Percentiles rank a stretch among this genome's conserved stretches.
Conservation (phyloP, 2,888 invertebrate genomes). For the Zele albiditarsus region DNA sequence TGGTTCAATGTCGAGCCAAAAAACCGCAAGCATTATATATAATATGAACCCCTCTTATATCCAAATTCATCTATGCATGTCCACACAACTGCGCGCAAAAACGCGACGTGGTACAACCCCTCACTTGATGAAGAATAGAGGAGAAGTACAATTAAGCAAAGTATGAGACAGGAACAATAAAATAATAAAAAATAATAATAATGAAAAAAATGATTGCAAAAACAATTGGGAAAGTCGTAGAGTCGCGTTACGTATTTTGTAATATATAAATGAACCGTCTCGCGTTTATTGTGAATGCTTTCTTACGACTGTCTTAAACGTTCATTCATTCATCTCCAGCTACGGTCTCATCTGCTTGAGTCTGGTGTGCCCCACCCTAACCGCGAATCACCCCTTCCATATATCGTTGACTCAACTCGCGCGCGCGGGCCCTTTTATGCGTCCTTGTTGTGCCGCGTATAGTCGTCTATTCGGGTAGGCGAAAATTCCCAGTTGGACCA, state of each 20-base stretch:
- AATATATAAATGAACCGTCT: constrained; percentile 43
- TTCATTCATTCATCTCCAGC: constrained; percentile 69
- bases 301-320: constrained; percentile 68
- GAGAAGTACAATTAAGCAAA: constrained; percentile 9
- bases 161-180: constrained; percentile 6
- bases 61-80: neutral
- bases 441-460: constrained; percentile 38
- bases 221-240: neutral
- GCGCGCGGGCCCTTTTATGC: constrained; percentile 48
- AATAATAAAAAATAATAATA: neutral
- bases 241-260: neutral
- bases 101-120: constrained; percentile 2
- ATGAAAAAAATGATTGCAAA: constrained; percentile 2
- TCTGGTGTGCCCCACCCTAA: constrained; percentile 46
- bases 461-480: constrained; percentile 45
- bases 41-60: constrained; percentile 25
- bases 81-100: constrained; percentile 7
- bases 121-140: constrained; percentile 12
- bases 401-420: constrained; percentile 37
- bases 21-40: constrained; percentile 39
- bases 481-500: constrained; percentile 19
- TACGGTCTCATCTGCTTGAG: constrained; percentile 48
- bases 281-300: constrained; percentile 64
- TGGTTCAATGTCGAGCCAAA: constrained; percentile 22
- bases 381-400: constrained; percentile 49